Conservation (phyloP, 2,797 vertebrate species). For the Hipposideros larvatus region DNA sequence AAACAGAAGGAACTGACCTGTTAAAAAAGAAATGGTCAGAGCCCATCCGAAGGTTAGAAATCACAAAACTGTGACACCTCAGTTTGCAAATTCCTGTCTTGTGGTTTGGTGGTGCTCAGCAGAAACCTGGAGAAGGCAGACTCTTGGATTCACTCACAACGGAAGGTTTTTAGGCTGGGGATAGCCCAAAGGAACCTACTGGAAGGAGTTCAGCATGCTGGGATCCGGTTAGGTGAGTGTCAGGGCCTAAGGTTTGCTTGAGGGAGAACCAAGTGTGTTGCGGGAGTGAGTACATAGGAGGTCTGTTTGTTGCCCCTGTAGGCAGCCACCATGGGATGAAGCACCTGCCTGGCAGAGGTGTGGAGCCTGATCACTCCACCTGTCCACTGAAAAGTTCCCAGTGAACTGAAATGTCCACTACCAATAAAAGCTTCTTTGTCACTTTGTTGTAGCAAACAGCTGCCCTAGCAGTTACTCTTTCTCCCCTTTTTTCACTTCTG, state of each 20-base stretch:
- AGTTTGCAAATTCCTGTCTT: not conserved
- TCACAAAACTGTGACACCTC: not conserved
- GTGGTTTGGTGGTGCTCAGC: not conserved
- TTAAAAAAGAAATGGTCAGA: not conserved
- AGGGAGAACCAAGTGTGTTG: not conserved
- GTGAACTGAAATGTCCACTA: not conserved
- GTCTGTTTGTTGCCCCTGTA: not conserved
- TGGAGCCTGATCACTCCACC: not conserved
- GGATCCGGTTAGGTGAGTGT: not conserved
- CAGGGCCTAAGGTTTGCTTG: not conserved
- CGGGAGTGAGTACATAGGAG: not conserved
- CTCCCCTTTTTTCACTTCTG: not conserved
- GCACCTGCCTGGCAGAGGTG: not conserved
- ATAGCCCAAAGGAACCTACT: not conserved
- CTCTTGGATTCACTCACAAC: not conserved
- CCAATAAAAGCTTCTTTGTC: not conserved
- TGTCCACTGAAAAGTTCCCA: not conserved
- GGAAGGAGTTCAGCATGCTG: not conserved
- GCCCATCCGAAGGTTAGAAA: not conserved
- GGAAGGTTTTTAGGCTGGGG: not conserved
- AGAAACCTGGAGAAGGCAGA: conserved; percentile 2
- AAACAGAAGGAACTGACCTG: not conserved
- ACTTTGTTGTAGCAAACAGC: not conserved
- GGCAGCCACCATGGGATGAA: not conserved
- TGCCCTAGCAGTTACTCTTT: not conserved